phyloP scores from a whole-genome alignment of 2,113 vertebrate species.

The Pristiophorus japonicus region DNA sequence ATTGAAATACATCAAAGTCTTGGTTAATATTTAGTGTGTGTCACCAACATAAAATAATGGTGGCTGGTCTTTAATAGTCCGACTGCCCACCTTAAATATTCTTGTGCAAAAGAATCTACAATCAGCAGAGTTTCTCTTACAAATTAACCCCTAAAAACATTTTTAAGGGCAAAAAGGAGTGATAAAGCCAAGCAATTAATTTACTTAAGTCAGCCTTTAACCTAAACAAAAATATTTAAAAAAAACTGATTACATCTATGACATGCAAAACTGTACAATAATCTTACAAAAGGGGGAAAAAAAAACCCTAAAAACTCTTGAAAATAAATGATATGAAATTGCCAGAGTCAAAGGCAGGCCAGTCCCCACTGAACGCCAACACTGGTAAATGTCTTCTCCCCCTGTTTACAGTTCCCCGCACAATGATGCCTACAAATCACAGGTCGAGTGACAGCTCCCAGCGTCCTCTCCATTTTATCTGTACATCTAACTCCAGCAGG shows the following conservation, averaged over 20 bases:
- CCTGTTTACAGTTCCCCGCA: not conserved
- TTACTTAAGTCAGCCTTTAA: slow-evolving; percentile 32
- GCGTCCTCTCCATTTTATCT: not conserved
- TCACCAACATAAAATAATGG: slow-evolving; percentile 76
- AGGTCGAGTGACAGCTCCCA: not conserved
- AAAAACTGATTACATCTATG: slow-evolving; percentile 87
- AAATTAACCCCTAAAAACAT: slow-evolving; percentile 70
- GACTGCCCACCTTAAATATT: slow-evolving; percentile 91
- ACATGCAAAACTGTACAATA: slow-evolving; percentile 98
- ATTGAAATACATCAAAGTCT: slow-evolving; percentile 92
- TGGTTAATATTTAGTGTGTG: slow-evolving; percentile 79
- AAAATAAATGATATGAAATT: slow-evolving; percentile 78
- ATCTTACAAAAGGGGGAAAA: slow-evolving; percentile 76
- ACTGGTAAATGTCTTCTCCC: slow-evolving; percentile 45
- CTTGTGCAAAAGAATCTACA: slow-evolving; percentile 93
- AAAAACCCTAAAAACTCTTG: slow-evolving; percentile 67
- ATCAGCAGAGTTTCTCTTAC: slow-evolving; percentile 78
- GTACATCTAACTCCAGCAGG: not conserved
- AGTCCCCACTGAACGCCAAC: slow-evolving; percentile 69
- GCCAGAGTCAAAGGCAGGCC: slow-evolving; percentile 78
- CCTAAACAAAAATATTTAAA: slow-evolving; percentile 49
- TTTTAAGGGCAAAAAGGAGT: slow-evolving; percentile 58
- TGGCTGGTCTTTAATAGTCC: slow-evolving; percentile 71
- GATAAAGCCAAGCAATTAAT: slow-evolving; percentile 47
- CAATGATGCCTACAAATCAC: not conserved